Percentiles rank a stretch among this genome's conserved stretches.
phyloP scores from a whole-genome alignment of 1,140 invertebrate genomes.

The Scaptodrosophila lebanonensis region DNA sequence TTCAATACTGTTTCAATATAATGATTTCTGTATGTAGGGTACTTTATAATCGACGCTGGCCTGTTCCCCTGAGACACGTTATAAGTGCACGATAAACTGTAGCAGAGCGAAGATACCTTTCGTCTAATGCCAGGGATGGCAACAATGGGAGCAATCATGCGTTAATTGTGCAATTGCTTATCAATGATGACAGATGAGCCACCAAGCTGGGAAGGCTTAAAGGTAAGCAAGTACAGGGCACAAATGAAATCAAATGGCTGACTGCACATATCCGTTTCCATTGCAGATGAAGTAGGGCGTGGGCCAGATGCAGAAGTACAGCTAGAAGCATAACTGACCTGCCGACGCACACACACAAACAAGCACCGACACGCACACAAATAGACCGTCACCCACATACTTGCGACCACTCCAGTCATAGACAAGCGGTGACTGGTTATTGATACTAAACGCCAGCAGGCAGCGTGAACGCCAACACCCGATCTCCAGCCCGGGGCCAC shows the following conservation, averaged over 20 bases:
- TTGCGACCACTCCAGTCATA: neutral
- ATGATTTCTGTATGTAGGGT: too few relatives aligned
- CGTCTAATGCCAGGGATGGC: neutral
- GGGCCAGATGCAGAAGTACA: too few relatives aligned
- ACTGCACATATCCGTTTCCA: slow-evolving; percentile 26
- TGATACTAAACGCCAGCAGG: slow-evolving; percentile 47
- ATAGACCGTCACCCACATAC: neutral
- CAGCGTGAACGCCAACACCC: slow-evolving; percentile 8
- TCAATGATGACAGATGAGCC: too few relatives aligned
- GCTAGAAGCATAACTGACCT: slow-evolving; percentile 1
- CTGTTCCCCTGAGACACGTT: too few relatives aligned
- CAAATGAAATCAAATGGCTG: slow-evolving; percentile 39
- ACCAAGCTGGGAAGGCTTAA: too few relatives aligned
- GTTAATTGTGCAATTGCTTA: slow-evolving; percentile 27
- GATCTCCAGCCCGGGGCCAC: too few relatives aligned
- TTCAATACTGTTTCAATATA: too few relatives aligned
- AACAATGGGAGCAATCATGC: neutral
- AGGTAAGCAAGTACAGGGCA: slow-evolving; percentile 15
- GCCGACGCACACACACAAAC: slow-evolving; percentile 1
- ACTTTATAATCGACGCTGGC: too few relatives aligned
- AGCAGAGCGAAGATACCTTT: too few relatives aligned
- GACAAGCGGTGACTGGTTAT: slow-evolving; percentile 29
- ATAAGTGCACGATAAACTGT: too few relatives aligned
- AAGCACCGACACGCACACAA: slow-evolving; percentile 3
- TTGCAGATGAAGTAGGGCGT: slow-evolving; percentile 20